Base-by-base conservation (phyloP, 2,113 vertebrate genomes). In the Asarcornis scutulata region DNA sequence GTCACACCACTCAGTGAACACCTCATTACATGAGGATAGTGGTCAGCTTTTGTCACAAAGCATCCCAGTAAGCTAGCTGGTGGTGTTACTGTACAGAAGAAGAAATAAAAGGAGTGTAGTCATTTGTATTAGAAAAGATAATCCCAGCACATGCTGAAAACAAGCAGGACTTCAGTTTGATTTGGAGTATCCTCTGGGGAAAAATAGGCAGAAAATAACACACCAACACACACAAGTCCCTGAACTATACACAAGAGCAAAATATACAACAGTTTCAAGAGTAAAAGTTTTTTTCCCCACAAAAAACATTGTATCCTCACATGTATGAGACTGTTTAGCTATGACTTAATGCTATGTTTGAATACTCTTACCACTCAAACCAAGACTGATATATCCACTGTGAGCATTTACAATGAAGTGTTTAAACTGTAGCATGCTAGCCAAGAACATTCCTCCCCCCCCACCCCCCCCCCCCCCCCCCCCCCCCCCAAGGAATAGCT, bases 341-440 rank as follows among this genome's bases (percentile, higher is more conserved):
- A 52, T 62, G 71, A 71, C 23, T 71, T 56, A 26, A 27, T 76
- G 52, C 56, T 71, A 7, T 67, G 71, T 67, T 17, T 62, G 46
- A 75, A 78, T 71, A 44, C 13, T 82, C 46, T 83, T 48, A 46
- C 46, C n/a, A 50, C 17, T 40, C 13, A n/a, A 92, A 66, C 44
- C 13, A 56, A 34, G 60, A 82, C 32, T 12, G 71, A 62, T 55
- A 48, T 15, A 42, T 77, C 38, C 0, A 0, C 55, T 74, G 34
- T 7, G 42, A 89, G 55, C 8, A 8, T 44, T 74, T 31, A 56
- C 72, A 87, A 72, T 4, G 16, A 69, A 78, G 21, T 22, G 38
- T 18, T 77, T 48, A 40, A 77, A 62, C 62, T 32, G 50, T 75
- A 72, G 62, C 50, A 42, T 56, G 56, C 56, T 38, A 71, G 32